phyloP scores from a whole-genome alignment of 1,140 invertebrate species.

The Sycobia sp. region DNA sequence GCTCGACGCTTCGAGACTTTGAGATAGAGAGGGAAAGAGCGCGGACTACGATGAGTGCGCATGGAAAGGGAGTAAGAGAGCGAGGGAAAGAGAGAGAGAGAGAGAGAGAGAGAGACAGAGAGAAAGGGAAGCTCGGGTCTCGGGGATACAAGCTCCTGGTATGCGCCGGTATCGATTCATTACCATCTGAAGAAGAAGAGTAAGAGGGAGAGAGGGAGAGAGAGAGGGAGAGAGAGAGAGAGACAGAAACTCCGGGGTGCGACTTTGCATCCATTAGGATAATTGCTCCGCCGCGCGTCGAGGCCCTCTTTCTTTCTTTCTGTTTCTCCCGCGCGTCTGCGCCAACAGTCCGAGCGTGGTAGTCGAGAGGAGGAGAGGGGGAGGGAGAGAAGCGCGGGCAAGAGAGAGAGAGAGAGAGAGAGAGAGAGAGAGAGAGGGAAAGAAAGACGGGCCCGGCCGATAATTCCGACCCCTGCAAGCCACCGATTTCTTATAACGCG shows the following conservation, averaged over 20 bases:
- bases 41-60: not conserved
- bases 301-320: conserved; percentile 39
- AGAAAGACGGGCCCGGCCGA: conserved; percentile 43
- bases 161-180: conserved; percentile 63
- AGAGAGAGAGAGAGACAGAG: not conserved
- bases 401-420: conserved; percentile 22
- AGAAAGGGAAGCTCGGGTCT: conserved; percentile 4
- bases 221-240: conserved; percentile 22
- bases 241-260: conserved; percentile 42
- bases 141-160: conserved; percentile 56
- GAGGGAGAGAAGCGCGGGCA: conserved; percentile 27
- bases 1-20: too few relatives aligned
- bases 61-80: not conserved
- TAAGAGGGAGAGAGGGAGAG: not conserved
- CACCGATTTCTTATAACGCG: too few relatives aligned
- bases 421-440: conserved; percentile 29
- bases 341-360: too few relatives aligned
- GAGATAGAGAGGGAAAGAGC: not conserved
- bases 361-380: conserved; percentile 29
- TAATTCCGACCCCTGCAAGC: too few relatives aligned
- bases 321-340: conserved; percentile 37
- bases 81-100: not conserved
- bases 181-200: conserved; percentile 51
- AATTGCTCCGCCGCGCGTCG: conserved; percentile 57
- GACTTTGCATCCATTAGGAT: conserved; percentile 64